Conservation (phyloP, 2,113 vertebrate species). For the Fregetta grallaria region DNA sequence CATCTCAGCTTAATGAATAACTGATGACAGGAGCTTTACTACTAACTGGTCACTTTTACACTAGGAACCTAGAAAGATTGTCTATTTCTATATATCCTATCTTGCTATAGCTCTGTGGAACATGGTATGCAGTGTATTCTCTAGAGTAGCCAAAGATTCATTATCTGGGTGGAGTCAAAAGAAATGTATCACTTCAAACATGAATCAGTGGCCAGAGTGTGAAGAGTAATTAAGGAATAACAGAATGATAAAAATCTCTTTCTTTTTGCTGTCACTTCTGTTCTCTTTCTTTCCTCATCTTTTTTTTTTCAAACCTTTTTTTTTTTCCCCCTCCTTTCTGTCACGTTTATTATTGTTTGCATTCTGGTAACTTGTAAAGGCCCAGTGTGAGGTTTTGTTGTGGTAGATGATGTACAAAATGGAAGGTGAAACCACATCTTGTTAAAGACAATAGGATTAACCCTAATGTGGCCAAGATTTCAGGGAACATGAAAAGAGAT, state of each 20-base stretch:
- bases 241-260: not conserved
- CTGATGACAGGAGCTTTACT: not conserved
- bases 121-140: not conserved
- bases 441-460: not conserved
- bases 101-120: not conserved
- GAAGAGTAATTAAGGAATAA: not conserved
- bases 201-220: not conserved
- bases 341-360: not conserved
- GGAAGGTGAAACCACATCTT: not conserved
- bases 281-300: not conserved
- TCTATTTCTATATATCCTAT: not conserved
- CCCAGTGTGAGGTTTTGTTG: not conserved
- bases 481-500: not conserved
- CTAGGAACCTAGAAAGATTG: not conserved
- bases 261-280: not conserved
- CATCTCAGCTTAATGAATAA: not conserved
- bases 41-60: not conserved
- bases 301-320: not conserved
- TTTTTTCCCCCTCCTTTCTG: not conserved
- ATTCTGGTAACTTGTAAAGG: not conserved
- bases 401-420: not conserved
- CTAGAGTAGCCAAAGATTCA: not conserved
- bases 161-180: not conserved
- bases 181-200: not conserved
- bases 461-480: not conserved